Evolutionary conservation across 2,113 vertebrate genomes (phyloP), one percentile per base, ranked within the genome.

Genomic region (Naja naja): DNA sequence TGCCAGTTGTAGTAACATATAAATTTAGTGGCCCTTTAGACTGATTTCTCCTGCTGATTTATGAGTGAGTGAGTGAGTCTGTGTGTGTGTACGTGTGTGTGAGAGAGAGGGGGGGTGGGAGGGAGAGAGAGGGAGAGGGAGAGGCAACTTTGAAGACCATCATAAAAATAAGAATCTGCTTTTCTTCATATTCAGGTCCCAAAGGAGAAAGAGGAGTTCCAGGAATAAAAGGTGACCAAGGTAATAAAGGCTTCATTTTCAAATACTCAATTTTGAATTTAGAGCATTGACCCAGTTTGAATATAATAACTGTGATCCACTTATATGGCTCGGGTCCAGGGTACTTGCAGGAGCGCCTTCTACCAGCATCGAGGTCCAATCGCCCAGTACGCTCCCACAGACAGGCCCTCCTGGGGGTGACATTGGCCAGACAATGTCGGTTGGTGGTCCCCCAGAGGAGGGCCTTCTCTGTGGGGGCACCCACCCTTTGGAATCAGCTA

Each of bases 221-320:
- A 86, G 93, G 93, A 86, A 27, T 8, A 45, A 90, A 88, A 64
- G 94, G 93, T 43, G 93, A 92, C 47, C 55, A 92, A 39, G 93
- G 94, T 39, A 27, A 3, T 55, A 69, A 87, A 58, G 92, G 60
- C 64, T 7, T 55, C 1, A 45, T 90, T 55, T 69, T 52, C 49
- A 90, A 23, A 16, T 27, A 56, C 2, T 85, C 58, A 22, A n/a
- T 81, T 91, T n/a, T 56, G 49, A 85, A 85, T 91, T 81, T 55
- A 53, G 3, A 85, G 11, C 30, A 16, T 3, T 34, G 89, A 23
- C 47, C 47, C 47, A 81, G 2, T 53, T 54, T 43, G 30, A 27
- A 30, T 49, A 25, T 20, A 45, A 52, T 12, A 54, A 54, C 23
- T 11, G 4, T 12, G 6, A 6, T 69, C 34, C 14, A 49, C 43